Evolutionary conservation across 1,140 invertebrate genomes (phyloP), one percentile per base, ranked within the genome.

Genomic region (Diuraphis noxia): DNA sequence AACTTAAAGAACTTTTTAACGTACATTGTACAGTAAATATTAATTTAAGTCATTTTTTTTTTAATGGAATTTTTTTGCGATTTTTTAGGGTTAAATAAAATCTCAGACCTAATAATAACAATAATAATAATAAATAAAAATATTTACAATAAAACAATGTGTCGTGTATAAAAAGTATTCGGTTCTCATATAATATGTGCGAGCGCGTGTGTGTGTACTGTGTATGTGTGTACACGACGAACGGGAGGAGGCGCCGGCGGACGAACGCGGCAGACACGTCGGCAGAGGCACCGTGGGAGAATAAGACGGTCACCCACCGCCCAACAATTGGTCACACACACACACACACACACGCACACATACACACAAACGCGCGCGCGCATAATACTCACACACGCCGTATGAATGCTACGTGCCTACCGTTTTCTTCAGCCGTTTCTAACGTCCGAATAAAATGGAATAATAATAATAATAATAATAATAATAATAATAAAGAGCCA

Each of bases 371-470:
- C 81, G 30, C 81, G 34, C 81, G 34, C 81, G 17, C 81, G 10
- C 25, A 41, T 19, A 72, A 84, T 30, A 43, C 87, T n/a, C 84
- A 86, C 43, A 86, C 43, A 88, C 72, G 43, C 89, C 36, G 43
- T 82, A 34, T 82, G 89, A 91, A 81, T 91, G 89, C 89, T 91
- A 91, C 89, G 89, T 91, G 89, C 77, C 89, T 91, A 91, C 77
- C 77, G 89, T 91, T 91, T 91, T 81, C 89, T 91, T 36, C 41
- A 36, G 89, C 77, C 89, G 89, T 91, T 91, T 79, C 43, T 91
- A 91, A 91, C 89, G 89, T 91, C 89, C 89, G 89, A 91, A 91
- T 91, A 91, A 91, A 91, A 91, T 82, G 89, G 89, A 91, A 91
- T 91, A 90, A 90, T 81, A 91, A 91, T 49, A 87, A 87, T 36